Evolutionary conservation across 2,797 vertebrate genomes (phyloP), one percentile per base, ranked within the genome.

Genomic region (Acipenser oxyrinchus): DNA sequence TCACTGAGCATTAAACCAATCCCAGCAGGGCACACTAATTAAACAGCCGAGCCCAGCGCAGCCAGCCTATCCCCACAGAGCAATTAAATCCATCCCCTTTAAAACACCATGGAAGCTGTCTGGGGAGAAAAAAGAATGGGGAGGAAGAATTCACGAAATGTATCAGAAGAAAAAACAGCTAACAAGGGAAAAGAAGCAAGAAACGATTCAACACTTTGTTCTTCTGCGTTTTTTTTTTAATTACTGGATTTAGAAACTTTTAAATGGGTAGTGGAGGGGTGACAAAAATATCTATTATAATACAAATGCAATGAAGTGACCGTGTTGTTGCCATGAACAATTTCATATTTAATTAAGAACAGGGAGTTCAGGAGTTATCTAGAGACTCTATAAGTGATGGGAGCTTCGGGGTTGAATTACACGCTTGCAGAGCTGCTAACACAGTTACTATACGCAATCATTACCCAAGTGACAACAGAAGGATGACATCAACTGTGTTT

Each of bases 71-170:
- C 96, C 96, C 96, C 90, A 94, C 91, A 95, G 96, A 97, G 95
- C 95, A 99, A 99, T 98, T 99, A 98, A 99, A 98, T 96, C 93
- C 92, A 96, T 97, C 94, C 94, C 95, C 91, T 95, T 95, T 97
- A 98, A 98, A 98, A 96, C 92, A 96, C 94, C 94, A 90, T 89
- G 90, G 90, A 94, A 87, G 86, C 89, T 83, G 92, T 97, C 93
- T 95, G 86, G 95, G 94, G 94, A 95, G 13, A 52, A 53, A 23
- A 23, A 23, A 78, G 78, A 75, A 70, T 68, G 72, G 69, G 72
- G 67, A 69, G 72, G n/a, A 90, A 83, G 85, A 87, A 90, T 92
- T 91, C 89, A 89, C 90, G 89, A 92, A 92, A 90, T 93, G 93
- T 93, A 92, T 93, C 90, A 94, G 93, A 92, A 93, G 78, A 81